Conservation (phyloP, 2,888 invertebrate species). For the Hipparchia semele region DNA sequence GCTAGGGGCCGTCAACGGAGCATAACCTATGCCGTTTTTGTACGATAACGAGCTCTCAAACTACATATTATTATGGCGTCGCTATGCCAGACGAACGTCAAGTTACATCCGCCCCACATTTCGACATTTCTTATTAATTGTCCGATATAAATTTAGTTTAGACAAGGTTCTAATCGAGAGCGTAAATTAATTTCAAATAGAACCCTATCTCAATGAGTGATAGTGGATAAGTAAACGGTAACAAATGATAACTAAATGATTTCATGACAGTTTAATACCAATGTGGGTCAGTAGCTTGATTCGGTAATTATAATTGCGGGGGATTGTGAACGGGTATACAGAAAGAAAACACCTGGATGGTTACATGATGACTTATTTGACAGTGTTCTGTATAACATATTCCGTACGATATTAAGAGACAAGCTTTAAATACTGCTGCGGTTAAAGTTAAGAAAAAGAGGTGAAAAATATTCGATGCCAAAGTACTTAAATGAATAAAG, state of each 20-base stretch:
- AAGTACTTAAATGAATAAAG: too few species aligned
- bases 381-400: conserved; percentile 8
- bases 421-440: too few species aligned
- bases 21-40: conserved; percentile 76
- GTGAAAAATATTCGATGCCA: too few species aligned
- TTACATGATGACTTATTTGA: neutral
- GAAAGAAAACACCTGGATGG: conserved; percentile 41
- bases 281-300: conserved; percentile 59
- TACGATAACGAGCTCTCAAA: conserved; percentile 74
- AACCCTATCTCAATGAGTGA: conserved; percentile 50
- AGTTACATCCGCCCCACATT: conserved; percentile 74
- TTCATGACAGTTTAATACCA: conserved; percentile 77
- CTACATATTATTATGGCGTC: conserved; percentile 76
- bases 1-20: conserved; percentile 66
- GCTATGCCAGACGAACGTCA: conserved; percentile 78
- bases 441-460: too few species aligned
- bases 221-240: conserved; percentile 52
- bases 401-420: neutral
- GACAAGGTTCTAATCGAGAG: conserved; percentile 56
- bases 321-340: conserved; percentile 57
- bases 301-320: conserved; percentile 70
- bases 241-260: conserved; percentile 71
- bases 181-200: conserved; percentile 39
- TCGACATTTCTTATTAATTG: conserved; percentile 59
- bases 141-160: conserved; percentile 38